Base-by-base conservation (phyloP, 2,797 vertebrate species). In the Gymnothorax javanicus region DNA sequence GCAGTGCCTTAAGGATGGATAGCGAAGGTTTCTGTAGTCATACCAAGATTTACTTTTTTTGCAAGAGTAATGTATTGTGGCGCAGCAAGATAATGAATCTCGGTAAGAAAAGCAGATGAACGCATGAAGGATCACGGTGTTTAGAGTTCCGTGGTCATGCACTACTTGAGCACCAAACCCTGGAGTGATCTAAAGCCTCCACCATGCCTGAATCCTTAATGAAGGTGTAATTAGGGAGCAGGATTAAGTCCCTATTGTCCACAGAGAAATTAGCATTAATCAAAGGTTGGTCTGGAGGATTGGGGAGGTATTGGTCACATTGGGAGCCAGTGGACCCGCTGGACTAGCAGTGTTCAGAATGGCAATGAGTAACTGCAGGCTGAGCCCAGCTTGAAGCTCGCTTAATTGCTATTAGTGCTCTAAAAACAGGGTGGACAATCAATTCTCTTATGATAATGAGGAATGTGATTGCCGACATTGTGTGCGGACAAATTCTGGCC, bases 261-360 rank as follows among this genome's bases (percentile, higher is more conserved):
- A 89, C 91, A 88, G 89, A 93, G 92, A 92, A 93, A 94, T 95
- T 93, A 94, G 93, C 93, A 96, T 95, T 92, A 93, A 94, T 95
- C 94, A 94, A 93, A 92, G 90, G 84, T 88, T 89, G 87, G 85
- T 89, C 87, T 33, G 88, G 89, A 86, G 81, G 84, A 71, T 88
- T 84, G 82, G 87, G 88, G 87, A 88, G 87, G 83, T 89, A 85
- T 87, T 86, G 90, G 90, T 88, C 87, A 90, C 88, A 86, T 88
- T 82, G 75, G 87, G 84, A 86, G 86, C 88, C 88, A 8, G 50
- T 82, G 89, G 88, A 88, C 90, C 89, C 87, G 89, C 85, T 86
- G 87, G 86, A 88, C 86, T 57, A 75, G 84, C 73, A 69, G 59
- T 83, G 83, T 82, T 82, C 57, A 56, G 91, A 93, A 92, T 91